A percentile compares a stretch with the other conserved stretches of the same genome.
Conservation (phyloP, 2,797 vertebrate genomes). For the Fistularia commersonii region DNA sequence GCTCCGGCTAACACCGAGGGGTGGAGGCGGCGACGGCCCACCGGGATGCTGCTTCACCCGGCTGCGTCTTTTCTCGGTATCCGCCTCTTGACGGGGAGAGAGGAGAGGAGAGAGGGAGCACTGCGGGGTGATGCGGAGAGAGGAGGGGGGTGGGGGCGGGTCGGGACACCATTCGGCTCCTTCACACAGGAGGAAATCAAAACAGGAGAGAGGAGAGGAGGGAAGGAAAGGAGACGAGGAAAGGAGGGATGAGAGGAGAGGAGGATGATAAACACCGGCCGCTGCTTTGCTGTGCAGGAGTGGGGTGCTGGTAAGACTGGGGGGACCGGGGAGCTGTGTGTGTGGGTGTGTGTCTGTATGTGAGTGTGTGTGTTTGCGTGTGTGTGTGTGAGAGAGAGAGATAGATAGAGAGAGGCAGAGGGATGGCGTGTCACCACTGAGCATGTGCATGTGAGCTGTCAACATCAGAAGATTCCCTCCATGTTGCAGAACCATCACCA, state of each 20-base stretch:
- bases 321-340: too few species aligned
- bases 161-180: too few species aligned
- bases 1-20: neutral
- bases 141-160: conserved; percentile 53
- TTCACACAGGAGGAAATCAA: too few species aligned
- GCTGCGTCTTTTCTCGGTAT: too few species aligned
- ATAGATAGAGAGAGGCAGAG: neutral
- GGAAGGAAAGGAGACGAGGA: conserved; percentile 3
- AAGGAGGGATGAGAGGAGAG: conserved; percentile 19
- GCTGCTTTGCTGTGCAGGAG: conserved; percentile 23
- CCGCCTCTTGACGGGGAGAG: too few species aligned
- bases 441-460: conserved; percentile 39
- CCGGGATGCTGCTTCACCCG: too few species aligned
- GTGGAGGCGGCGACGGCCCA: too few species aligned
- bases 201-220: conserved; percentile 33
- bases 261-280: conserved; percentile 29
- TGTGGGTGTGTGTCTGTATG: too few species aligned
- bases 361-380: too few species aligned
- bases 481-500: conserved; percentile 31
- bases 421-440: neutral
- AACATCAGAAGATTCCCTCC: conserved; percentile 27
- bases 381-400: too few species aligned
- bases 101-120: too few species aligned
- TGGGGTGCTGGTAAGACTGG: conserved; percentile 1
- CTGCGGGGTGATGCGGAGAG: conserved; percentile 34